Percentiles rank a stretch among this genome's conserved stretches.
These are phyloP conservation scores for Sigmodon hispidus DNA, from an alignment of 2,113 vertebrate genomes.

Conservation along the genomic window DNA sequence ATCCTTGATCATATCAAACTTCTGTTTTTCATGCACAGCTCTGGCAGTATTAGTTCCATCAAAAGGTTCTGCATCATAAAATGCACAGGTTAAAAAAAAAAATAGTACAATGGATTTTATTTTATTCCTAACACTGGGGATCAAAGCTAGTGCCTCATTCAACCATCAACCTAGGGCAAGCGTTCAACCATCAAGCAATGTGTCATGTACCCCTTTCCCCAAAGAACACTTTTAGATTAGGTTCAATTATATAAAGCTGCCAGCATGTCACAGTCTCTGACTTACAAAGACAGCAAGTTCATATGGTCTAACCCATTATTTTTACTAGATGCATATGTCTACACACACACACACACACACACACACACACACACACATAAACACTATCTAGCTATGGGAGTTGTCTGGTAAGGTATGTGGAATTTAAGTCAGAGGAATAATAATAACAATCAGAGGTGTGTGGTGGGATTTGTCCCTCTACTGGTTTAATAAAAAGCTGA, in stretches of 20 bases:
- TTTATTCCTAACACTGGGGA: not conserved
- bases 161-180: not conserved
- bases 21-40: conserved; percentile 94
- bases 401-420: not conserved
- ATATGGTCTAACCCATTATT: not conserved
- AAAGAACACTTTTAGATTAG: not conserved
- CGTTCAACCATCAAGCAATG: not conserved
- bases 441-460: not conserved
- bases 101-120: conserved; percentile 37
- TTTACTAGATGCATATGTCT: conserved; percentile 19
- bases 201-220: too few species aligned
- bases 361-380: not conserved
- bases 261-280: conserved; percentile 16
- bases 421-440: conserved; percentile 31
- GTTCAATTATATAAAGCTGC: conserved; percentile 29
- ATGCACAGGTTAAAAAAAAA: conserved; percentile 49
- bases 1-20: conserved; percentile 92
- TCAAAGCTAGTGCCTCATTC: not conserved
- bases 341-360: not conserved
- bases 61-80: conserved; percentile 93
- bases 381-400: not conserved
- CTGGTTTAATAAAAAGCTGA: too few species aligned
- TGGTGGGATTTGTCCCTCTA: too few species aligned
- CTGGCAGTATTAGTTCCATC: conserved; percentile 96
- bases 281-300: conserved; percentile 20